These are phyloP conservation scores for Watsonalla cultraria DNA, from an alignment of 2,888 invertebrate genomes.

Conservation along the genomic window DNA sequence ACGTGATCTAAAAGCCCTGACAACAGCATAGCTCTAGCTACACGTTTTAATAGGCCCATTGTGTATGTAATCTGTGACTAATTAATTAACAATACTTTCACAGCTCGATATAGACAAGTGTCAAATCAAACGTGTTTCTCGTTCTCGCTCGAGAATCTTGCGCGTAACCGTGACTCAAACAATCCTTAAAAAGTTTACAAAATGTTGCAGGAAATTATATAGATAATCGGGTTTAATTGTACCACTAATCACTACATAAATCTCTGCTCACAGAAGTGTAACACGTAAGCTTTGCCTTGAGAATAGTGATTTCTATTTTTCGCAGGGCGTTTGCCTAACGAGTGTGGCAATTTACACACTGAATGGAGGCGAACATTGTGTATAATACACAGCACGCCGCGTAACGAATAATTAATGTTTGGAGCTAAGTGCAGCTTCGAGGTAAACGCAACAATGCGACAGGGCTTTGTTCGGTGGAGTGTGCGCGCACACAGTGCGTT, in stretches of 20 bases:
- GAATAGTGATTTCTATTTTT: slow-evolving; percentile 59
- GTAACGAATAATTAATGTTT: slow-evolving; percentile 33
- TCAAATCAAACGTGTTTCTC: too few species aligned
- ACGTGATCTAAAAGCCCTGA: not conserved
- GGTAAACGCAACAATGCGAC: slow-evolving; percentile 42
- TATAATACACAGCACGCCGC: slow-evolving; percentile 37
- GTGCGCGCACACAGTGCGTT: slow-evolving; percentile 39
- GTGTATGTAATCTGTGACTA: too few species aligned
- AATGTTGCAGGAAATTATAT: slow-evolving; percentile 49
- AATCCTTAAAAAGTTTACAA: slow-evolving; percentile 19
- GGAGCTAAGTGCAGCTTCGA: slow-evolving; percentile 26
- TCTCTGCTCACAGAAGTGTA: slow-evolving; percentile 52
- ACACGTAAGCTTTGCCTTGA: slow-evolving; percentile 60
- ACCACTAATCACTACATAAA: slow-evolving; percentile 46
- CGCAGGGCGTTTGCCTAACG: slow-evolving; percentile 52
- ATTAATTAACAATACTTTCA: not conserved
- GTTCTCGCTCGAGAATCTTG: not conserved
- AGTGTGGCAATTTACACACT: slow-evolving; percentile 36
- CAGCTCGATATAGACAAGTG: not conserved
- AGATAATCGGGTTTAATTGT: slow-evolving; percentile 55
- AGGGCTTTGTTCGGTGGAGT: slow-evolving; percentile 38
- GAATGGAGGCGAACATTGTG: slow-evolving; percentile 23
- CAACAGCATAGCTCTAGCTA: not conserved
- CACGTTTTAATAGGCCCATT: not conserved
- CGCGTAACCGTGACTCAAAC: slow-evolving; percentile 21